Base-by-base conservation (phyloP, 2,113 vertebrate genomes). In the Nothobranchius furzeri region DNA sequence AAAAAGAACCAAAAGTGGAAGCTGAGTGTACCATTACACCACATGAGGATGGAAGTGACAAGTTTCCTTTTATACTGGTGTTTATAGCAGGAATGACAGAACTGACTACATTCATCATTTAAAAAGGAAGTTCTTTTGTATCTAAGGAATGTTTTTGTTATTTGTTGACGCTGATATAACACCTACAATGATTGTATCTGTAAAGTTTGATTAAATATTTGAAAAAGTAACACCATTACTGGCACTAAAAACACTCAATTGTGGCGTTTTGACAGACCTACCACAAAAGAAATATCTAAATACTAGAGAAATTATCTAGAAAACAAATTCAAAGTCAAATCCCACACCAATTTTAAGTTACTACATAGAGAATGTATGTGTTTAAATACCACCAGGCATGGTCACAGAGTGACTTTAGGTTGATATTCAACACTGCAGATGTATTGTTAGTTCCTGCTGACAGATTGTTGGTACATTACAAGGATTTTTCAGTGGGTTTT, bases 381-480 rank as follows among this genome's bases (percentile, higher is more conserved):
- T 61, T 64, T 50, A 73, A 81, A 73, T 17, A 75, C 60, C 63
- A 52, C 43, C 58, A 30, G 51, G 57, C 60, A 45, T 60, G 48
- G 9, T 53, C 48, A 50, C 20, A 63, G 51, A 60, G 63, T 63
- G 72, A 68, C 69, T 54, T 73, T 68, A 75, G 71, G 62, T 73
- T 82, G 56, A 75, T 71, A 64, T 51, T 70, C 68, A 83, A 58
- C 66, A 42, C 6, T 47, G 42, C 52, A 58, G 73, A 65, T 8
- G 24, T 25, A 40, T 73, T 76, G 64, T 74, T 67, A 17, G 68
- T 73, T 78, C 48, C 73, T 42, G 52, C 15, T 70, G 77, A 78
- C 70, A 45, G 64, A 85, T 87, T 86, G 65, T 78, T 64, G 85
- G 71, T 71, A 71, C 55, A 60, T 57, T 71, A 58, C 67, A 78